A percentile compares a stretch with the other conserved stretches of the same genome.
Conservation (phyloP, 2,888 invertebrate species). For the Nebria brevicollis region DNA sequence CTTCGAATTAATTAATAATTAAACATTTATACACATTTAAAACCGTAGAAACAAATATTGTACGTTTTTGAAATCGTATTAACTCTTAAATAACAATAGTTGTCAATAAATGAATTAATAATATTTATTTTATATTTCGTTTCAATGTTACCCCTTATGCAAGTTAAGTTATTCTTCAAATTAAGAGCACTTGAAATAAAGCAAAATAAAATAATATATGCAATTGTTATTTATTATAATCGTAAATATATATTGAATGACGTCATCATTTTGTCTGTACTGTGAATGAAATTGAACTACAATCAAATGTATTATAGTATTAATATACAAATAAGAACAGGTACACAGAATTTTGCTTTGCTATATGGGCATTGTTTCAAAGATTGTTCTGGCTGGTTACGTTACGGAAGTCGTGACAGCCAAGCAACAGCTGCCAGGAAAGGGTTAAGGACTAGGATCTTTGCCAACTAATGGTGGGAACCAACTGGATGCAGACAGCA, state of each 20-base stretch:
- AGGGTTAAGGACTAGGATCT: constrained; percentile 12
- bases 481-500: constrained; percentile 14
- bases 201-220: background rate
- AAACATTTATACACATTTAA: too few species aligned
- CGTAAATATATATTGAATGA: background rate
- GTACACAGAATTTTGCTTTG: constrained; percentile 4
- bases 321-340: constrained; percentile 18
- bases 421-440: constrained; percentile 19
- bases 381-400: background rate
- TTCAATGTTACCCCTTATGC: too few species aligned
- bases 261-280: background rate
- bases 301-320: background rate
- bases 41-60: too few species aligned
- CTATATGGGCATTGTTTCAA: constrained; percentile 21
- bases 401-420: constrained; percentile 8
- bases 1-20: too few species aligned
- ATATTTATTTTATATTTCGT: too few species aligned
- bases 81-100: too few species aligned
- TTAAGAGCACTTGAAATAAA: too few species aligned
- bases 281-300: background rate
- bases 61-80: too few species aligned
- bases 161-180: too few species aligned
- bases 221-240: background rate
- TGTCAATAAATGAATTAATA: too few species aligned
- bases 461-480: constrained; percentile 26